A percentile compares a stretch with the other conserved stretches of the same genome.
Evolutionary conservation across 2,797 vertebrate genomes (phyloP).

Genomic region (Sebastes matsubarae): DNA sequence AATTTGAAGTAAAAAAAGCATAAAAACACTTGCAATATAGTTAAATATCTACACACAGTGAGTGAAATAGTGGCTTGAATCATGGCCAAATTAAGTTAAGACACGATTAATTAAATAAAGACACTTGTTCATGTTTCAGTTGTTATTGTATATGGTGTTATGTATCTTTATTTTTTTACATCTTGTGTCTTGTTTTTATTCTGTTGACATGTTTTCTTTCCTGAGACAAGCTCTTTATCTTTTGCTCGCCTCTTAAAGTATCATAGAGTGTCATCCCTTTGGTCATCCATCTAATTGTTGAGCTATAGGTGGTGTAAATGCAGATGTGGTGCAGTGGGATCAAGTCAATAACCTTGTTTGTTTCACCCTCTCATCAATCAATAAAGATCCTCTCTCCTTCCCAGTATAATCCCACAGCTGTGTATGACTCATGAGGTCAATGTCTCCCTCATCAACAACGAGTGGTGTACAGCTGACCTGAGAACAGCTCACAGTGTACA

Average conservation of each 20-base stretch:
- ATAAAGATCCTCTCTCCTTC: background rate
- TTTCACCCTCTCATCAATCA: slow-evolving; percentile 23
- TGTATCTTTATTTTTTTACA: background rate
- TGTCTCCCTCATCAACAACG: slow-evolving; percentile 1
- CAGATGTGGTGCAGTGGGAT: background rate
- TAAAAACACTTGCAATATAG: background rate
- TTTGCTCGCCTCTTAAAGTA: background rate
- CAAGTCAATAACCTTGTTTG: slow-evolving; percentile 15
- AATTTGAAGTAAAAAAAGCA: background rate
- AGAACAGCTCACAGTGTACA: background rate
- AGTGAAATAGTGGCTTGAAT: background rate
- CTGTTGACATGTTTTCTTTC: background rate
- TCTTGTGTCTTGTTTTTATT: background rate
- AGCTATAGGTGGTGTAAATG: background rate
- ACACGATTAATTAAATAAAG: no score
- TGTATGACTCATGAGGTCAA: slow-evolving; percentile 31
- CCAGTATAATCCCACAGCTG: slow-evolving; percentile 1
- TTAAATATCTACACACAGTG: background rate
- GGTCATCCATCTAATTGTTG: background rate
- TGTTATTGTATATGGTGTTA: background rate
- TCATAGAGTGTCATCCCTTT: background rate
- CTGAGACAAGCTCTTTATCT: background rate
- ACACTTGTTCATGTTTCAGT: fast-evolving
- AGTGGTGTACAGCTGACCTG: slow-evolving; percentile 10
- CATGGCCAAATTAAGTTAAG: no score